Evolutionary conservation across 2,888 invertebrate species (phyloP).

Genomic region (Myopa tessellatipennis): DNA sequence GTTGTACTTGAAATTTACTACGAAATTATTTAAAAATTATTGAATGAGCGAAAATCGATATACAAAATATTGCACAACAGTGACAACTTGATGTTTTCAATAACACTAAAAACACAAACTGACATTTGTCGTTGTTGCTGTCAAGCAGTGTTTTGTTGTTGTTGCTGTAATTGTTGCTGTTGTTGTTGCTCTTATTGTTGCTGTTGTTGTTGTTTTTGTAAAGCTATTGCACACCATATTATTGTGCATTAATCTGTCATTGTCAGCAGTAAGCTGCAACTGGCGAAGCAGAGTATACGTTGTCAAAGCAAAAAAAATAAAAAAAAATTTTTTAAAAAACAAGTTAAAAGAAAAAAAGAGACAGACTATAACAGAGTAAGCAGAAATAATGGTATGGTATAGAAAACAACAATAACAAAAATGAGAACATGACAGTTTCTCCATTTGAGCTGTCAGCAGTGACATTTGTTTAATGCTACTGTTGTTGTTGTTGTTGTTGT

Average conservation of each 20-base stretch:
- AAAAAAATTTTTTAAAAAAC: neutral
- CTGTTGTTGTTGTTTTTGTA: slow-evolving; percentile 21
- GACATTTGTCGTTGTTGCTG: slow-evolving; percentile 21
- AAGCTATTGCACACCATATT: slow-evolving; percentile 6
- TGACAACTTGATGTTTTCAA: too few species aligned
- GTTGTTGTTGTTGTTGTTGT: neutral
- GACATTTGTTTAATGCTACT: neutral
- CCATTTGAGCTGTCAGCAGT: slow-evolving; percentile 4
- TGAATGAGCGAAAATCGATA: too few species aligned
- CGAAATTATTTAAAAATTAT: too few species aligned
- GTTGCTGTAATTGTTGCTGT: slow-evolving; percentile 24
- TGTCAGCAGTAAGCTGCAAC: slow-evolving; percentile 26
- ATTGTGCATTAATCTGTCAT: slow-evolving; percentile 24
- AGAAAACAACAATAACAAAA: neutral
- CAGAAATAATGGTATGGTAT: neutral
- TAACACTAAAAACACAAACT: neutral
- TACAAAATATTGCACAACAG: too few species aligned
- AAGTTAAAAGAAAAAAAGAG: neutral
- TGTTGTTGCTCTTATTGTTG: neutral
- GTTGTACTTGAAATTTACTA: too few species aligned
- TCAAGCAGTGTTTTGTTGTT: neutral
- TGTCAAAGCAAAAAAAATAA: neutral
- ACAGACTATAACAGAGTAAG: neutral
- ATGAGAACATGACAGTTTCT: neutral
- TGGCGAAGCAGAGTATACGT: neutral